These are phyloP conservation scores for Melanotus villosus DNA, from an alignment of 2,888 invertebrate species.

Conservation along the genomic window DNA sequence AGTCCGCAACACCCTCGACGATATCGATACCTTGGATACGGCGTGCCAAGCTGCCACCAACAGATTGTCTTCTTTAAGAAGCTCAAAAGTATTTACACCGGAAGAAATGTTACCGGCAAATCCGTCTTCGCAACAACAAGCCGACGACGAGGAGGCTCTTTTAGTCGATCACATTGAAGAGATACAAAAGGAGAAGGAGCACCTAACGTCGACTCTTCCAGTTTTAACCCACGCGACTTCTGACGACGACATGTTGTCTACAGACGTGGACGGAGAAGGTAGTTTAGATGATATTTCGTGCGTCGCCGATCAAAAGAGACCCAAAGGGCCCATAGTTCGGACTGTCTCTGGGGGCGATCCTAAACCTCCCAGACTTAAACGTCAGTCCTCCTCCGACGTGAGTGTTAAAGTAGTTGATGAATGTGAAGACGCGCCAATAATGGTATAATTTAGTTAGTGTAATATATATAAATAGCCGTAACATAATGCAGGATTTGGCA, in stretches of 20 bases:
- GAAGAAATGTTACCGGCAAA: constrained; percentile 68
- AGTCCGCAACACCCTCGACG: constrained; percentile 87
- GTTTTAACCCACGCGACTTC: constrained; percentile 87
- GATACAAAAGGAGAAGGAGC: constrained; percentile 86
- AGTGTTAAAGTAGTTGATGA: constrained; percentile 65
- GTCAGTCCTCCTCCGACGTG: constrained; percentile 67
- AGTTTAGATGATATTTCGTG: constrained; percentile 75
- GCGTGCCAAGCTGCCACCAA: constrained; percentile 89
- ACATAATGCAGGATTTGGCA: constrained; percentile 43
- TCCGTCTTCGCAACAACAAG: constrained; percentile 57
- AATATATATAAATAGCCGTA: constrained; percentile 45
- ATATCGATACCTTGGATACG: constrained; percentile 91
- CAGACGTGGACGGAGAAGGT: constrained; percentile 87
- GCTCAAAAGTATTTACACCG: constrained; percentile 79
- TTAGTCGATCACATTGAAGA: constrained; percentile 85
- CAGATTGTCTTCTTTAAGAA: constrained; percentile 82
- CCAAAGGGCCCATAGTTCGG: constrained; percentile 63
- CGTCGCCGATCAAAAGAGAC: constrained; percentile 62
- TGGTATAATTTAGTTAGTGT: constrained; percentile 63
- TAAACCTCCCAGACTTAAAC: constrained; percentile 62
- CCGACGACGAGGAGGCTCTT: constrained; percentile 81
- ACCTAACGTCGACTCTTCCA: constrained; percentile 84
- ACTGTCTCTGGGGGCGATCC: constrained; percentile 65
- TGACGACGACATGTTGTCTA: constrained; percentile 88
- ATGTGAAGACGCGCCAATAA: constrained; percentile 67